Base-by-base conservation (phyloP, 2,113 vertebrate species). In the Notiomystis cincta region DNA sequence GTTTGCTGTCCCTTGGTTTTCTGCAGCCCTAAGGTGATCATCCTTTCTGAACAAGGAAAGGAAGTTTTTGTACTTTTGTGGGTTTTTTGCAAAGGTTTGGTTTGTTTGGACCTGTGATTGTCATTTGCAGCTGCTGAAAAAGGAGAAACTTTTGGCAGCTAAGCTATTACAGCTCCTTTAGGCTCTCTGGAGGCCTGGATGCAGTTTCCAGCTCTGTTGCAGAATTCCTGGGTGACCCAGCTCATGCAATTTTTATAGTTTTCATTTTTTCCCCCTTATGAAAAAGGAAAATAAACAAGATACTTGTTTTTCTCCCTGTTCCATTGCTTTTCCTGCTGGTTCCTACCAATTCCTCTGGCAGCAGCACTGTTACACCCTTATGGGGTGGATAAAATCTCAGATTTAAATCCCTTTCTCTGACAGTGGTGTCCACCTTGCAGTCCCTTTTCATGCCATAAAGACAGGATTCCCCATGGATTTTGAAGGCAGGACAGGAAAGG, bases 131-230 rank as follows among this genome's bases (percentile, higher is more conserved):
- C 67, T 81, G 47, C 85, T 71, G 64, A 21, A 76, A 83, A 78
- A 38, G 33, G 71, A 77, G 33, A 2, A 91, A 40, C 23, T 33
- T 77, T 60, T 83, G 71, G 78, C 44, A 82, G 3, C 72, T 54
- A 42, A 90, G 14, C 40, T 60, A 1, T 75, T 67, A 33, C 48
- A 93, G 40, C 60, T 93, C 67, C 82, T 80, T n/a, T 62, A 65
- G 57, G 45, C 76, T 85, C 95, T 86, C 88, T 64, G 40, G 83
- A 96, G 82, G 53, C 24, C 82, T 89, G 81, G 45, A 83, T 89
- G 86, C n/a, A 57, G 56, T 77, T 88, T 79, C 78, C 70, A 51
- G 37, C 65, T 93, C 66, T 54, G 30, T 24, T 84, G 51, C 45
- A 81, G 82, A 94, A 77, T 88, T 84, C 82, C 92, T 88, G 2